phyloP scores from a whole-genome alignment of 2,797 vertebrate species.

The Enteromius afrohamiltoni region DNA sequence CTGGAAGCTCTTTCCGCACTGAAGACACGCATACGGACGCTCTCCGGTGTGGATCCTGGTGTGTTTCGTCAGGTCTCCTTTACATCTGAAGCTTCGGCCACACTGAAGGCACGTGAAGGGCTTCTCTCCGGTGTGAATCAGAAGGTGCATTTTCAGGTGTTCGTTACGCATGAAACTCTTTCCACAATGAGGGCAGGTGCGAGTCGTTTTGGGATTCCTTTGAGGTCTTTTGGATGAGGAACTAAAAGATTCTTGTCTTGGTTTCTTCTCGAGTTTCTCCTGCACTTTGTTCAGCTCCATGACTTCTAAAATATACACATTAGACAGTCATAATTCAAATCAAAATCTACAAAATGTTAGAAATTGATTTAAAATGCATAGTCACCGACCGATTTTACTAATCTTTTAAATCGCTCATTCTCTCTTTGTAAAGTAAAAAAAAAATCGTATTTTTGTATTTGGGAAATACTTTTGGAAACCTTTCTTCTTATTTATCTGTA shows the following conservation, averaged over 20 bases:
- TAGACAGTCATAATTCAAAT: background rate
- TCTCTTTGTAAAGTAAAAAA: too few relatives aligned
- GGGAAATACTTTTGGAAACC: too few relatives aligned
- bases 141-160: background rate
- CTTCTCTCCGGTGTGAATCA: constrained; percentile 9
- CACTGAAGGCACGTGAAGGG: constrained; percentile 4
- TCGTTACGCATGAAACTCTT: background rate
- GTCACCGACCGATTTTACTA: background rate
- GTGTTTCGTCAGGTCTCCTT: background rate
- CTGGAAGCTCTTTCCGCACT: constrained; percentile 5
- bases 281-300: background rate
- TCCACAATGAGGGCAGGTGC: background rate
- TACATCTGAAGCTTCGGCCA: background rate
- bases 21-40: background rate
- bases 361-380: background rate
- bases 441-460: too few relatives aligned
- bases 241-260: background rate
- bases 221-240: background rate
- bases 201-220: background rate
- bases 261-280: background rate
- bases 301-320: background rate
- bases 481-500: background rate
- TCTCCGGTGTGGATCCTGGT: constrained; percentile 6
- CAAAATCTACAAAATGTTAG: background rate
- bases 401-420: background rate